Evolutionary conservation across 2,888 invertebrate species (phyloP), one percentile per base, ranked within the genome.

Genomic region (Drosophila mercatorum): DNA sequence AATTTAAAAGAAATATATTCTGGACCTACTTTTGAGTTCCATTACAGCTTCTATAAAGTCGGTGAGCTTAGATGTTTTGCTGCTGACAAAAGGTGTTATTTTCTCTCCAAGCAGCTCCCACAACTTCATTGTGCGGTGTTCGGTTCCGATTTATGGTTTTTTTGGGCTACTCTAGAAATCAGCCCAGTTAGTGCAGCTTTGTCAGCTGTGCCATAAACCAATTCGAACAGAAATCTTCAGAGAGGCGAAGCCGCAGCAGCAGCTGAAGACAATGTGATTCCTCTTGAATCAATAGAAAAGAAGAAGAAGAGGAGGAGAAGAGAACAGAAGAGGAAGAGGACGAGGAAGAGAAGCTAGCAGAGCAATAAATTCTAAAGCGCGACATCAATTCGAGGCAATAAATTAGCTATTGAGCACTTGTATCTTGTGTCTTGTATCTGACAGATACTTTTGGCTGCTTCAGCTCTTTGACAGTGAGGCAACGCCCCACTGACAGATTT

Each of bases 401-500:
- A 87, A 87, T 79, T 75, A 67, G 70, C 63, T 63, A 73, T 81
- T 68, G 82, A 66, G 75, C 72, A 73, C 75, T 81, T 78, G 66
- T 74, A 69, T 80, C 66, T 73, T 46, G 69, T 60, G 84, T 87
- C 87, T 81, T 46, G 69, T 60, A 87, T 87, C 87, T 81, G 84
- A 74, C 66, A 76, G 84, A 77, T 79, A 77, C 80, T 87, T 69
- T 41, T 62, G 22, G 34, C 43, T 22, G 40, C 38, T 68, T 61
- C 31, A 55, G 62, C 64, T 74, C 69, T 80, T 88, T 87, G 83
- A 83, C 83, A 87, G 80, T 76, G 82, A 66, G 79, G 80, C 87
- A 73, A 83, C 83, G 83, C 89, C 83, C 89, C 76, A 87, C 88
- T 84, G 89, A 89, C 89, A 89, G 88, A 89, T 87, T 83, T 88